These are phyloP conservation scores for Uloborus diversus DNA, from an alignment of 1,140 invertebrate species.

Conservation along the genomic window DNA sequence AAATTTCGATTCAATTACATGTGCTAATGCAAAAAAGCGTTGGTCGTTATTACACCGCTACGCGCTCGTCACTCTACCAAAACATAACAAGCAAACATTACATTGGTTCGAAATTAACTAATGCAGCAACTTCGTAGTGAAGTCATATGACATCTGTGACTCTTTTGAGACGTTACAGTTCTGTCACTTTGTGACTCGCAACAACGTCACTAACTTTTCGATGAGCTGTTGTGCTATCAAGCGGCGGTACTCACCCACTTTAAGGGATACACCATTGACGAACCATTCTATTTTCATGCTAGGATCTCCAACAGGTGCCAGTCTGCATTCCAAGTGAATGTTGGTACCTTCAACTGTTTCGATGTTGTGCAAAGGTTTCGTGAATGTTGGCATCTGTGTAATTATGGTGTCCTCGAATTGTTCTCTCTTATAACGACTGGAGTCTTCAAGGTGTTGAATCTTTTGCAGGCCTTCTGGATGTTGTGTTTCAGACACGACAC, in stretches of 20 bases:
- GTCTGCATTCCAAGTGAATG: slow-evolving; percentile 89
- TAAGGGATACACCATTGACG: slow-evolving; percentile 83
- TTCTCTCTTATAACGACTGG: slow-evolving; percentile 76
- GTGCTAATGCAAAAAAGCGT: too few relatives aligned
- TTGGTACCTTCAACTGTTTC: slow-evolving; percentile 91
- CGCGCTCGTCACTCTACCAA: too few relatives aligned
- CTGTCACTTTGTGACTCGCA: too few relatives aligned
- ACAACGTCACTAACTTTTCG: too few relatives aligned
- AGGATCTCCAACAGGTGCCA: slow-evolving; percentile 93
- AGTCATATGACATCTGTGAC: too few relatives aligned
- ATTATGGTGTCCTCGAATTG: slow-evolving; percentile 79
- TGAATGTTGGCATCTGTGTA: slow-evolving; percentile 86
- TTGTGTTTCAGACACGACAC: slow-evolving; percentile 89
- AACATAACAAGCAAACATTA: too few relatives aligned
- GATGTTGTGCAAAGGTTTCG: slow-evolving; percentile 86
- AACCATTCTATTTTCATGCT: slow-evolving; percentile 98
- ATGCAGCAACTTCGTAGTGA: too few relatives aligned
- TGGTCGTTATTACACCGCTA: too few relatives aligned
- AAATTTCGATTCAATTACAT: too few relatives aligned
- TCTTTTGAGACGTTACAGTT: too few relatives aligned
- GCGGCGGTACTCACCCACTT: slow-evolving; percentile 69
- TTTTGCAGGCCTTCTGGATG: slow-evolving; percentile 94
- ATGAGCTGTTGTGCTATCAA: too few relatives aligned
- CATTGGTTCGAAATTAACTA: too few relatives aligned
- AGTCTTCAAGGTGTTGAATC: slow-evolving; percentile 92